Conservation (phyloP, 2,797 vertebrate species). For the Spheniscus humboldti region DNA sequence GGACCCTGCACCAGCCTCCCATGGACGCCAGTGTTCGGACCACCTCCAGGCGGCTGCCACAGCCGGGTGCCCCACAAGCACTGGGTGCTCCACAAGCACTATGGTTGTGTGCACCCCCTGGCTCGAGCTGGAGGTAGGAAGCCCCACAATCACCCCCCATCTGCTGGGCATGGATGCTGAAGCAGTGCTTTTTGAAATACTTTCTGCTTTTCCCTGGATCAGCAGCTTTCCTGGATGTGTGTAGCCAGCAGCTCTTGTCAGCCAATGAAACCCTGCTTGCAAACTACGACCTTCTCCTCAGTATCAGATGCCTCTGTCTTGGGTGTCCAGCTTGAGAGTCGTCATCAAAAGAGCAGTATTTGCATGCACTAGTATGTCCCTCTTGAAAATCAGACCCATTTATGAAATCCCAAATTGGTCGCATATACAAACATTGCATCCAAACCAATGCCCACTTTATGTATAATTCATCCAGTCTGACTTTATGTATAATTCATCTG, state of each 20-base stretch:
- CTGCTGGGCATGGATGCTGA: background rate
- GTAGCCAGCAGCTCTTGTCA: background rate
- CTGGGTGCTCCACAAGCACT: background rate
- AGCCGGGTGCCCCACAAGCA: background rate
- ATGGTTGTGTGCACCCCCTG: accelerated
- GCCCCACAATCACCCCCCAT: too few species aligned
- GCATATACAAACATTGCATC: background rate
- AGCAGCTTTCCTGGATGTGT: background rate
- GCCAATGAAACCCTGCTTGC: background rate
- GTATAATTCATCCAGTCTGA: background rate
- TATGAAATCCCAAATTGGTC: background rate
- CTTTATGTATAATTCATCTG: background rate
- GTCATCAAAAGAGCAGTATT: background rate
- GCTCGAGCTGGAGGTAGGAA: background rate
- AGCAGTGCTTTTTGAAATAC: background rate
- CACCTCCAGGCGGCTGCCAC: background rate
- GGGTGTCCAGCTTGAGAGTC: background rate
- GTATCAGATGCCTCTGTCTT: background rate
- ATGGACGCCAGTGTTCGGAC: background rate
- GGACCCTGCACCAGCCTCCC: background rate
- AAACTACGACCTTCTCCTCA: background rate
- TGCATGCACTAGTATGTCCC: background rate
- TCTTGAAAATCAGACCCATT: background rate
- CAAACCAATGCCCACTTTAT: background rate
- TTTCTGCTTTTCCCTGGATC: background rate